Base-by-base conservation (phyloP, 1,140 invertebrate genomes). In the Ridgeia piscesae region DNA sequence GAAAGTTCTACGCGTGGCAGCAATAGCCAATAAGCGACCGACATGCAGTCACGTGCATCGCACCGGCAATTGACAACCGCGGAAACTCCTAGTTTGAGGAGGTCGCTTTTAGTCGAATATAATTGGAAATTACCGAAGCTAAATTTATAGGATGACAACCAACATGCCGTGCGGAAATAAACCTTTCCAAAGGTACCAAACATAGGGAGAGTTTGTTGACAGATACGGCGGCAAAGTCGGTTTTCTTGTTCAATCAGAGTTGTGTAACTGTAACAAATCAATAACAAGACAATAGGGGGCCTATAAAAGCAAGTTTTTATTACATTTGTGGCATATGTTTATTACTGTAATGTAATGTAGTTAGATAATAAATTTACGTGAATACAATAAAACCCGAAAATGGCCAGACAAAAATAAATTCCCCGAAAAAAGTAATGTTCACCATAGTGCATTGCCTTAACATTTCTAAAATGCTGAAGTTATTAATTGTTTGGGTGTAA, bases 51-150 rank as follows among this genome's bases (percentile, higher is more conserved):
- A 95, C 95, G 33, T 94, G 98, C 93, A 99, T 99, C 95, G 99
- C 99, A 96, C 99, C 99, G 0, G 97, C 99, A 94, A 99, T 99
- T 33, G 98, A 98, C 77, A 99, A 99, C 96, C 99, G 99, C 96
- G 98, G 99, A 96, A 99, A 99, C 0, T 98, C 99, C n/a, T n/a
- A n/a, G 96, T 99, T 99, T 88, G 99, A 99, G 99, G 99, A 97
- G 99, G 99, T 97, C 99, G 99, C 17, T 99, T 99, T 97, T 99
- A 99, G 0, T 99, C 99, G 96, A 99, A 99, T 96, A 96, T 97
- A 27, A 35, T 9, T 27, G 89, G 33, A 33, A 89, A 89, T 0
- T 35, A 33, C 11, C 33, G 11, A 11, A 77, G 58, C 58, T 77
- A 77, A 21, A 77, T 77, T 77, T 77, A 77, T 77, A 77, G 58